These are phyloP conservation scores for Nowickia ferox DNA, from an alignment of 2,888 invertebrate genomes.

Conservation along the genomic window DNA sequence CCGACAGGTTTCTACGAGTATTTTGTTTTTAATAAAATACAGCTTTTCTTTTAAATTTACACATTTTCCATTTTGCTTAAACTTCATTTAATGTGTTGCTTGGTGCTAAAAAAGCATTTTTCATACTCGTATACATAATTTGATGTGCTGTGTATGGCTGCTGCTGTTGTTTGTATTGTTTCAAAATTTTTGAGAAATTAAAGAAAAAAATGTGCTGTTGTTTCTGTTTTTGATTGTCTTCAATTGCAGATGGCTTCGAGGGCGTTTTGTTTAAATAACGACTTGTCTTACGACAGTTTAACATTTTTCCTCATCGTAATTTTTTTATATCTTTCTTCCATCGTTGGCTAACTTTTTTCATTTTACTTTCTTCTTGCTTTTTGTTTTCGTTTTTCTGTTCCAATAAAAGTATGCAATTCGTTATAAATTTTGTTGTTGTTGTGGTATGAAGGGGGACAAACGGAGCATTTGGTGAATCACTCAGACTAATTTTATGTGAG, in stretches of 20 bases:
- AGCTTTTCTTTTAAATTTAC: neutral
- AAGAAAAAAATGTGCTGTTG: conserved; percentile 76
- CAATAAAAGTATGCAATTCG: neutral
- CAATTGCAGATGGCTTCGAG: conserved; percentile 70
- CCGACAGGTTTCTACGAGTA: no score
- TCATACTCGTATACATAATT: conserved; percentile 22
- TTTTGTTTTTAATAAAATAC: no score
- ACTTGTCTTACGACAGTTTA: conserved; percentile 66
- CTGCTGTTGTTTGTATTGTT: conserved; percentile 72
- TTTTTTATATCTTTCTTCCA: conserved; percentile 6
- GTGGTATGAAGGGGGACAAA: neutral
- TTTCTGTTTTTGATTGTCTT: conserved; percentile 66
- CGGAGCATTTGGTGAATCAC: conserved; percentile 52
- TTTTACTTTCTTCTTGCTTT: neutral
- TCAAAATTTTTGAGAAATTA: conserved; percentile 80
- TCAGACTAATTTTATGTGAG: conserved; percentile 32
- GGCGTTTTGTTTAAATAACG: conserved; percentile 69
- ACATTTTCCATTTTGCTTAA: conserved; percentile 13
- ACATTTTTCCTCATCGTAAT: conserved; percentile 41
- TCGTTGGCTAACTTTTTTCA: no score
- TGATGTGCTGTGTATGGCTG: conserved; percentile 53
- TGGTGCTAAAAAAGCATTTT: conserved; percentile 62
- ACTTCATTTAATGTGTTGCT: conserved; percentile 58
- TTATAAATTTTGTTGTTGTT: conserved; percentile 1
- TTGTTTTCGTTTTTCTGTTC: conserved; percentile 3